Evolutionary conservation across 2,888 invertebrate species (phyloP), one percentile per base, ranked within the genome.

Genomic region (Drosophila tanythrix): DNA sequence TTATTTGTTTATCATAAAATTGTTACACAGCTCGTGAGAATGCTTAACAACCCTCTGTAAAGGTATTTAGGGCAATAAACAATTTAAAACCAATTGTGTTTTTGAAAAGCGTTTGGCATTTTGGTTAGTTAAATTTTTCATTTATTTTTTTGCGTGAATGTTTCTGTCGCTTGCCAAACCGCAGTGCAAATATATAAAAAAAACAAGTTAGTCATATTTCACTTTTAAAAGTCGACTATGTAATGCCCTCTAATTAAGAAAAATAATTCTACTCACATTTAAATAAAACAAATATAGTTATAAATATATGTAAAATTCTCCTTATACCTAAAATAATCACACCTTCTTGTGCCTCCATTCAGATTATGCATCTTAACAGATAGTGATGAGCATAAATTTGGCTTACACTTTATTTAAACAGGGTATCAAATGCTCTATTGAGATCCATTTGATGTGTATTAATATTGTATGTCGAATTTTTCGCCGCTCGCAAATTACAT

Each of bases 151-250:
- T 70, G 51, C 40, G 3, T 13, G 11, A 50, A 51, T 69, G 64
- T 63, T 36, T 56, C 74, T 77, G 83, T 70, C 88, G 70, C 63
- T 74, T 82, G 68, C 65, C 71, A 79, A 82, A 74, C 79, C 77
- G 48, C 82, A 67, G 18, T n/a, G 58, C 53, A 73, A 64, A 73
- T 56, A 56, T 69, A 51, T 55, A 60, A 36, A 52, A 36, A 52
- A 43, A 33, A 13, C 15, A 35, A 35, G n/a, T 36, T 21, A 25
- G 21, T 43, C 21, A 7, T 15, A 15, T 36, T n/a, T 13, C 11
- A 15, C 7, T 8, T n/a, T 4, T 2, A 21, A 33, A 33, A 35
- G 8, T 13, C n/a, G 48, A 50, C 46, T 55, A 13, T 18, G 13
- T n/a, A 11, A 53, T 70, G 31, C 40, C 7, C 57, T 53, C 4